A percentile compares a stretch with the other conserved stretches of the same genome.
phyloP scores from a whole-genome alignment of 2,113 vertebrate species.

The Tringa solitaria region DNA sequence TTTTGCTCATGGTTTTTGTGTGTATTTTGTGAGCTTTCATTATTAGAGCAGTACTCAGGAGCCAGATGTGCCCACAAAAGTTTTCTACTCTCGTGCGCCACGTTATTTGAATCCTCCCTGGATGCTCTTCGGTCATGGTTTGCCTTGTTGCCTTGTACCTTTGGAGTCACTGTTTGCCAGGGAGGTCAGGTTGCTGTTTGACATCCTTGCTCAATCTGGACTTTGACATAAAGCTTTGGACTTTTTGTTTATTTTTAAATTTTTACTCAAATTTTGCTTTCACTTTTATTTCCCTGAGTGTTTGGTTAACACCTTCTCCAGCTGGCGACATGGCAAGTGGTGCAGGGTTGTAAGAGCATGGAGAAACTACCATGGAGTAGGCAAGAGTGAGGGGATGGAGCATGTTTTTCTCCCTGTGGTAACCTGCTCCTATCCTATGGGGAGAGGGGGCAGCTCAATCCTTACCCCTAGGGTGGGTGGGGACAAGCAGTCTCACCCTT shows the following conservation, averaged over 20 bases:
- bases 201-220: background rate
- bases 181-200: background rate
- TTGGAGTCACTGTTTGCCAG: too few species aligned
- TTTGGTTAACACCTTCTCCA: background rate
- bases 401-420: rapidly evolving
- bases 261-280: background rate
- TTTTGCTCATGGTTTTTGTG: background rate
- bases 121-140: background rate
- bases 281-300: background rate
- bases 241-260: background rate
- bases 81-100: rapidly evolving
- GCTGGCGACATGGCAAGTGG: rapidly evolving
- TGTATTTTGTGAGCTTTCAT: background rate
- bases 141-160: background rate
- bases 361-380: background rate
- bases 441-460: background rate
- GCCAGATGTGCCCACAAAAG: background rate
- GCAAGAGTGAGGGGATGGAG: background rate
- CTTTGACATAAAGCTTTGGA: background rate
- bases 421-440: background rate
- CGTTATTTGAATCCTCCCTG: rapidly evolving
- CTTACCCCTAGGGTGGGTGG: rapidly evolving
- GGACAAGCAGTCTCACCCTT: rapidly evolving
- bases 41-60: background rate
- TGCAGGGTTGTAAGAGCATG: rapidly evolving